A percentile compares a stretch with the other conserved stretches of the same genome.
phyloP scores from a whole-genome alignment of 2,888 invertebrate genomes.

The Chymomyza procnemis region DNA sequence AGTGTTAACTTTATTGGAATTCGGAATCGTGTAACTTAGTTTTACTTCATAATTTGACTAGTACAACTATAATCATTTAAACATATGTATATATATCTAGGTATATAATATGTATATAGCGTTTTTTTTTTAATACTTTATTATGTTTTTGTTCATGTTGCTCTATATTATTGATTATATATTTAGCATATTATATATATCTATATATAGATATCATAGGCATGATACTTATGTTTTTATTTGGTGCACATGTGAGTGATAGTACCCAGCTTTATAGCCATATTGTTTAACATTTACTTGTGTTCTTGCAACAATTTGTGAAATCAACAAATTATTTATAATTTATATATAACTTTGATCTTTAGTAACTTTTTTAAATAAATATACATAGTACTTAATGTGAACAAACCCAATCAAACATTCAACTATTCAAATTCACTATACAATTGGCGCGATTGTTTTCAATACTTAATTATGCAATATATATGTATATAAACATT shows the following conservation, averaged over 20 bases:
- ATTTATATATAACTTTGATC: neutral
- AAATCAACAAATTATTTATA: slow-evolving; percentile 29
- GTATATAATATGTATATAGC: neutral
- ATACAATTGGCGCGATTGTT: slow-evolving; percentile 1
- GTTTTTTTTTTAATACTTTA: slow-evolving; percentile 12
- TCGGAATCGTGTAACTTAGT: neutral
- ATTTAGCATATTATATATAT: slow-evolving; percentile 27
- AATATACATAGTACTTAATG: neutral
- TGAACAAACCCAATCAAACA: neutral
- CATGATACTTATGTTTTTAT: slow-evolving; percentile 38
- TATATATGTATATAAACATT: too few relatives aligned
- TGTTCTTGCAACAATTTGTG: neutral
- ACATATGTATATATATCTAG: slow-evolving; percentile 40
- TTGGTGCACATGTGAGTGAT: slow-evolving; percentile 42
- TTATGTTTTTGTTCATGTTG: slow-evolving; percentile 43
- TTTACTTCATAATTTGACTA: slow-evolving; percentile 65
- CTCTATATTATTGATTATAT: slow-evolving; percentile 44
- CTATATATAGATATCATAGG: slow-evolving; percentile 5
- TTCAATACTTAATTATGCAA: slow-evolving; percentile 37
- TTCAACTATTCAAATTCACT: slow-evolving; percentile 3
- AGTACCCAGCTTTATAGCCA: slow-evolving; percentile 25
- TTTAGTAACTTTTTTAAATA: neutral
- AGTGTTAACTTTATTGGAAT: neutral
- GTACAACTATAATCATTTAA: slow-evolving; percentile 54
- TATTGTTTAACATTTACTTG: neutral